Conservation (phyloP, 2,113 vertebrate genomes). For the Labeo rohita region DNA sequence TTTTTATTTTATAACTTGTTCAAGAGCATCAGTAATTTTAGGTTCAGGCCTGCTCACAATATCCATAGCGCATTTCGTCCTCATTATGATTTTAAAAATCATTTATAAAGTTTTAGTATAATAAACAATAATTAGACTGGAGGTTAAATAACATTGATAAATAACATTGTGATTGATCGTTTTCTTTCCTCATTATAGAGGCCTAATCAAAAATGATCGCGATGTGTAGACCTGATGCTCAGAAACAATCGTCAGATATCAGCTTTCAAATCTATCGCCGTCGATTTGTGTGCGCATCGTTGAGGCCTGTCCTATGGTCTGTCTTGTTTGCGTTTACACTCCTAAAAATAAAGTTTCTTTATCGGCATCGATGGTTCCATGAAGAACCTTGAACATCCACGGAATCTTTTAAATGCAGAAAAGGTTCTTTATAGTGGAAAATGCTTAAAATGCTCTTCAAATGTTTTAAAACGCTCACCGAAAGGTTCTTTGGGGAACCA, state of each 20-base stretch:
- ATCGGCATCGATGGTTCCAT: no score
- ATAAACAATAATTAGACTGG: background rate
- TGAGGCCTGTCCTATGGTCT: background rate
- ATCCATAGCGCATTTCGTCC: background rate
- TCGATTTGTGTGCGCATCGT: background rate
- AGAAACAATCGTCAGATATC: background rate
- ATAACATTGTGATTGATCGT: background rate
- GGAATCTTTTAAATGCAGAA: no score
- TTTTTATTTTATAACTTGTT: background rate
- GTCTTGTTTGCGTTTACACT: background rate
- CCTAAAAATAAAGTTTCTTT: no score
- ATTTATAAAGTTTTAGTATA: background rate
- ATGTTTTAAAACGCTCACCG: no score
- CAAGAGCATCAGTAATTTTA: background rate
- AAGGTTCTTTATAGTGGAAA: no score
- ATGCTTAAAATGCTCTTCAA: no score
- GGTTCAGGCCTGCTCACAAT: background rate
- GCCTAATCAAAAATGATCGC: background rate
- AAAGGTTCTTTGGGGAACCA: no score
- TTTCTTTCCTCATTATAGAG: background rate
- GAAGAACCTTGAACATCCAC: no score
- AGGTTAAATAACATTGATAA: background rate
- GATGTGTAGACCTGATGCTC: background rate
- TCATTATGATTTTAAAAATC: conserved; percentile 4
- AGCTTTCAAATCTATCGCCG: background rate